Base-by-base conservation (phyloP, 2,888 invertebrate species). In the Megalurothrips usitatus region DNA sequence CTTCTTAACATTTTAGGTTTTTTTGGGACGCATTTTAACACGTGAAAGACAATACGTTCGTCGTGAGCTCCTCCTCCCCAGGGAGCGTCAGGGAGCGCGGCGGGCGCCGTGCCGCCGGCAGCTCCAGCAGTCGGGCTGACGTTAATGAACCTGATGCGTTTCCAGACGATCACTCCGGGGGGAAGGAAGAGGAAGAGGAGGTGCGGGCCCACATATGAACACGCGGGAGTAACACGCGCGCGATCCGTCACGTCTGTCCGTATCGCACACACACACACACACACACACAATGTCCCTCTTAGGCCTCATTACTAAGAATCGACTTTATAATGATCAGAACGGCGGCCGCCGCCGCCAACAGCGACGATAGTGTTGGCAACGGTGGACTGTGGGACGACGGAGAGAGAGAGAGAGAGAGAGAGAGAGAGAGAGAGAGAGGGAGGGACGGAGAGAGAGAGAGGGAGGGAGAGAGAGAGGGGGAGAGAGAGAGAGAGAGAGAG, bases 361-460 rank as follows among this genome's bases (percentile, higher is more conserved):
- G 34, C 34, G 34, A 43, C 34, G 34, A 43, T 43, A 43, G 34
- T 43, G 34, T 43, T 43, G 34, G 34, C 34, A n/a, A 43, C 34
- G 6, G 34, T 6, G 34, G 6, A 43, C 34, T 6, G 34, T 43
- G 6, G 1, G 58, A 81, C 82, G 82, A 81, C 83, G 83, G 84
- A 84, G 83, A 84, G 83, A 83, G 83, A 80, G 83, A 80, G 82
- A 81, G 83, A 83, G 83, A 81, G 82, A 82, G 82, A 81, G 82
- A 82, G 82, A 81, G 80, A 79, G 80, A 80, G 80, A 58, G 58
- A 75, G 78, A 81, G 58, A 81, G 80, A 80, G 52, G 80, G 79
- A 81, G 82, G 78, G 48, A 81, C 12, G 78, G 28, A 28, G 43
- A 79, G 48, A 81, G 80, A 81, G 79, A 28, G 23, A 79, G 63